phyloP scores from a whole-genome alignment of 2,888 invertebrate genomes.

The Oscheius sp. region DNA sequence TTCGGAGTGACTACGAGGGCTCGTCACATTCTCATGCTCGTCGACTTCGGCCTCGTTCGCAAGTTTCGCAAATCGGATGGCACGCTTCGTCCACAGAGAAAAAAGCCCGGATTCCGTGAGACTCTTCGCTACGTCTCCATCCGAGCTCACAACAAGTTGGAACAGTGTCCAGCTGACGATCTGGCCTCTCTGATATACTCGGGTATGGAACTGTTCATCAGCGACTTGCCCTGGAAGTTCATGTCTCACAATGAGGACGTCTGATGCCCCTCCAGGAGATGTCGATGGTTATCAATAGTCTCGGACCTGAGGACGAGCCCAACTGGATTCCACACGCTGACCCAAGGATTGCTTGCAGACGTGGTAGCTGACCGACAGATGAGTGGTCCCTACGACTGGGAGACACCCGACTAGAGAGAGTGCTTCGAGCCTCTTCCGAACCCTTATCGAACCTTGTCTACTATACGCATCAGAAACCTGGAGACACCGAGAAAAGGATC shows the following conservation, averaged over 20 bases:
- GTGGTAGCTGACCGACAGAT: conserved; percentile 35
- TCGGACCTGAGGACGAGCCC: conserved; percentile 53
- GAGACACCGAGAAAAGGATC: too few relatives aligned
- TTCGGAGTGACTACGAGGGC: conserved; percentile 57
- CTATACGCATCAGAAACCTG: too few relatives aligned
- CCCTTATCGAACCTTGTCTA: too few relatives aligned
- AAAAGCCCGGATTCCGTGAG: conserved; percentile 60
- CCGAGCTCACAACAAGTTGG: conserved; percentile 51
- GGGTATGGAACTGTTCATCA: conserved; percentile 49
- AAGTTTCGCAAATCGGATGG: conserved; percentile 53
- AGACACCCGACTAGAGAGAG: conserved; percentile 28
- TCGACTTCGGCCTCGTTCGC: conserved; percentile 63
- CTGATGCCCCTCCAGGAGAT: conserved; percentile 37
- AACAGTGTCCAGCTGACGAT: conserved; percentile 59
- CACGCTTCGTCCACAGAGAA: conserved; percentile 43
- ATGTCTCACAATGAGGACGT: conserved; percentile 43
- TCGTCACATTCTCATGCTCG: conserved; percentile 52
- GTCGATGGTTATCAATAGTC: conserved; percentile 49
- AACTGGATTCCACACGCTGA: conserved; percentile 44
- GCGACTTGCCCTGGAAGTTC: conserved; percentile 57
- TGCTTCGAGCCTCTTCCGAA: not conserved
- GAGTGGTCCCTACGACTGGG: conserved; percentile 62
- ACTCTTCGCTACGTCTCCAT: conserved; percentile 67
- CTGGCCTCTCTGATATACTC: conserved; percentile 55
- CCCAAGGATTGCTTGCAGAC: conserved; percentile 46